These are phyloP conservation scores for Drosophila bipectinata DNA, from an alignment of 1,140 invertebrate species.

Conservation along the genomic window DNA sequence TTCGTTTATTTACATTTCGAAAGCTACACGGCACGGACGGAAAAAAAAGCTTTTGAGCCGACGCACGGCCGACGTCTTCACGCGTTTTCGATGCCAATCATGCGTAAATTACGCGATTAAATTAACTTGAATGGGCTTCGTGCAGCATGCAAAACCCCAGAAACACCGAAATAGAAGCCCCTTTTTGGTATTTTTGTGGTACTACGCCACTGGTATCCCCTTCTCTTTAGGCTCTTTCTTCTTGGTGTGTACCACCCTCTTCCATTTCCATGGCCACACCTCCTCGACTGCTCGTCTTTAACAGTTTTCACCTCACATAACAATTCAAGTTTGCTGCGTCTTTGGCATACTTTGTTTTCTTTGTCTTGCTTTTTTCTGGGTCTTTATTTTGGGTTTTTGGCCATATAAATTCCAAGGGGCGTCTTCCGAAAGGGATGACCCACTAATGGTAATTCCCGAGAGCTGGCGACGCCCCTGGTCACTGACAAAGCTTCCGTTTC, in stretches of 20 bases:
- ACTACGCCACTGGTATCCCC: not conserved
- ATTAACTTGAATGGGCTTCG: slow-evolving; percentile 74
- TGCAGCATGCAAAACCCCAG: slow-evolving; percentile 62
- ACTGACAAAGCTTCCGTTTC: slow-evolving; percentile 66
- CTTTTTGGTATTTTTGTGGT: slow-evolving; percentile 1
- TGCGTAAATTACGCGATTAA: slow-evolving; percentile 82
- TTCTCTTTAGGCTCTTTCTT: not conserved
- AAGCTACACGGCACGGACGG: slow-evolving; percentile 44
- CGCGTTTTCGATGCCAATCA: slow-evolving; percentile 75
- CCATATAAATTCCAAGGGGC: slow-evolving; percentile 49
- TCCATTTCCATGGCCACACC: not conserved
- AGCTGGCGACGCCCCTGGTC: slow-evolving; percentile 41
- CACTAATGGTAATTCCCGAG: slow-evolving; percentile 27
- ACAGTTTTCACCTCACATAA: slow-evolving; percentile 67
- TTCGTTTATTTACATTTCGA: slow-evolving; percentile 79
- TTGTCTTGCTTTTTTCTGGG: slow-evolving; percentile 9
- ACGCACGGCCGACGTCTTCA: slow-evolving; percentile 46
- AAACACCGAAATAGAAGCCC: slow-evolving; percentile 7
- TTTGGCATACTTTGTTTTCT: slow-evolving; percentile 9
- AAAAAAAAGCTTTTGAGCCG: slow-evolving; percentile 29
- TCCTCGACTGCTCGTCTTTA: slow-evolving; percentile 34
- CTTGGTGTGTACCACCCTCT: not conserved
- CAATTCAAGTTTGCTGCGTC: slow-evolving; percentile 40
- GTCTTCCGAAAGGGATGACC: slow-evolving; percentile 12
- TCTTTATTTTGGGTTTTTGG: slow-evolving; percentile 30